Evolutionary conservation across 2,797 vertebrate genomes (phyloP), one percentile per base, ranked within the genome.

Genomic region (Sebastes vulpes): DNA sequence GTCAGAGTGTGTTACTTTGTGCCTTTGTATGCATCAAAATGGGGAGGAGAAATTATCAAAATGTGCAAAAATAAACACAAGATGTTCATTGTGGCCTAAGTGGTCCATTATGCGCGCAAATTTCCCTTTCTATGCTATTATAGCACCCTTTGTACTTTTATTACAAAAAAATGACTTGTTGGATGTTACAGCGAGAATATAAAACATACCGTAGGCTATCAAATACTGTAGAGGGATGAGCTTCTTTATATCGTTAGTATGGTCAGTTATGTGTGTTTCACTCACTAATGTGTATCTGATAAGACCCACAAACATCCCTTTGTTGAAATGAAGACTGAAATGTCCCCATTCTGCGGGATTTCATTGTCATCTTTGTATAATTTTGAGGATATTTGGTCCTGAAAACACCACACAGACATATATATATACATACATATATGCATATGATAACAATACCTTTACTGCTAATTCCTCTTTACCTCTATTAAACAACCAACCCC

Each of bases 61-160:
- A 92, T 88, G 82, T 91, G 75, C 78, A 93, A 89, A 93, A 91
- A 91, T 86, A 92, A 92, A 92, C 74, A 91, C 82, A 87, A 85
- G 91, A 90, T 88, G 81, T 92, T 90, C 84, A 87, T 83, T 89
- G 87, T 91, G 77, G 77, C 75, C 78, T 85, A 90, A 92, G 86
- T 89, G 81, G 81, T 89, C 91, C 67, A 91, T 93, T 91, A 93
- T 81, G 82, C 67, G 64, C 82, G 82, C 89, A 84, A 78, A 91
- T 89, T 71, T 87, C 42, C 48, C 59, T 82, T 85, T 89, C 65
- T 81, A 65, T 81, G 80, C 80, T 70, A 74, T 90, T 83, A 90
- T 61, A 78, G 23, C 53, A 78, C 23, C 57, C 72, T 89, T 77
- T 89, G 67, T 82, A 75, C 69, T 83, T 75, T 79, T 64, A 77